phyloP scores from a whole-genome alignment of 2,113 vertebrate genomes.

The Otis tarda region DNA sequence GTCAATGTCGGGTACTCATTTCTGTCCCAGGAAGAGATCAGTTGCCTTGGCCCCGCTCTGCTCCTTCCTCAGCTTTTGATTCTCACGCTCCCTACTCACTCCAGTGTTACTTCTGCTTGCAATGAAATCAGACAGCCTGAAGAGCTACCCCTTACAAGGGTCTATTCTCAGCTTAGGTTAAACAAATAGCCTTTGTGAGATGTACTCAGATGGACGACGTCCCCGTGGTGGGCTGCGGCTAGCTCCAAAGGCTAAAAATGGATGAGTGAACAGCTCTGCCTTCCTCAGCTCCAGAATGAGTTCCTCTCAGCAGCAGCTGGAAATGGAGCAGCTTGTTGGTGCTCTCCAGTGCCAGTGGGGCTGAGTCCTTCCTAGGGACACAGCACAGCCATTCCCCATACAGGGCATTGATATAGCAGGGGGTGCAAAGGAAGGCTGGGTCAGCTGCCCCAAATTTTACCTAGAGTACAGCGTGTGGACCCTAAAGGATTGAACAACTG shows the following conservation, averaged over 20 bases:
- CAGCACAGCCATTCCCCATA: fast-evolving
- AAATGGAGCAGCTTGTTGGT: neutral
- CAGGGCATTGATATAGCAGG: fast-evolving
- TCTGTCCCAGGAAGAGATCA: neutral
- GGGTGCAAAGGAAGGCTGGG: neutral
- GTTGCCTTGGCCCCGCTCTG: neutral
- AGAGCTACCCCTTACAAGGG: neutral
- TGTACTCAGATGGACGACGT: fast-evolving
- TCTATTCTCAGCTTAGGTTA: neutral
- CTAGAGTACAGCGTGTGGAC: neutral
- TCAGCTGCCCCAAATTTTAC: neutral
- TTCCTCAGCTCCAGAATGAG: neutral
- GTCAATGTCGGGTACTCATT: neutral
- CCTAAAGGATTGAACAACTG: neutral
- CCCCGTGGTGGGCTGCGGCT: fast-evolving
- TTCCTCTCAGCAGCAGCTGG: neutral
- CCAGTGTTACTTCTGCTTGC: neutral
- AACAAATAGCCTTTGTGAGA: neutral
- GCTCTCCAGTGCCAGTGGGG: neutral
- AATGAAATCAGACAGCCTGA: neutral
- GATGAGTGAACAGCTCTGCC: neutral
- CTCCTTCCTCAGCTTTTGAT: neutral
- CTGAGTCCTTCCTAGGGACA: neutral
- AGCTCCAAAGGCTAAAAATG: neutral
- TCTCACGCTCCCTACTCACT: neutral